phyloP scores from a whole-genome alignment of 2,113 vertebrate genomes.

The Apeltes quadracus region DNA sequence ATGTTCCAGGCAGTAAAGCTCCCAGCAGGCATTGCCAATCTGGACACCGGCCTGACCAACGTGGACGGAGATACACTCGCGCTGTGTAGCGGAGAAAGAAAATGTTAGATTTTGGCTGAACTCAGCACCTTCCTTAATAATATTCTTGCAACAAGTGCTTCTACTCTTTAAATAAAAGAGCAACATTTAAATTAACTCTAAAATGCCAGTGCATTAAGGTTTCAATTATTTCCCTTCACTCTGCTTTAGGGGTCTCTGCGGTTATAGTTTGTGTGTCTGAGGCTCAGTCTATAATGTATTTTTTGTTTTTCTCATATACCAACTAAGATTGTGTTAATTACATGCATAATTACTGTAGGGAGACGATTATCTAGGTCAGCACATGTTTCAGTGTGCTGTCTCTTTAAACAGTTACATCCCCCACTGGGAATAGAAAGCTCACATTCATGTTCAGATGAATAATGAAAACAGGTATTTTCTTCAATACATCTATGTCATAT shows the following conservation, averaged over 20 bases:
- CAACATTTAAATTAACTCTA: background rate
- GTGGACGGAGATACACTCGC: constrained; percentile 79
- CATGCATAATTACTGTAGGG: constrained; percentile 45
- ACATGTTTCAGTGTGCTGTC: constrained; percentile 41
- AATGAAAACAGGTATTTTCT: background rate
- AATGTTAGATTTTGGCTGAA: background rate
- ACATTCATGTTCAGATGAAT: background rate
- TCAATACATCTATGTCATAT: background rate
- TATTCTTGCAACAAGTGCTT: background rate
- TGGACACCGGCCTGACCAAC: constrained; percentile 80
- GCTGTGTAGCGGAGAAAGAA: constrained; percentile 42
- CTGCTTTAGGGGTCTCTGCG: background rate
- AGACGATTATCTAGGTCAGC: constrained; percentile 67
- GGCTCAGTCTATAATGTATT: background rate
- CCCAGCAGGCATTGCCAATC: constrained; percentile 80
- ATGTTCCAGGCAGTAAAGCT: constrained; percentile 78
- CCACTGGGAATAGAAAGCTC: background rate
- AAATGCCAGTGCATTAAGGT: background rate
- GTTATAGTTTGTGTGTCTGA: background rate
- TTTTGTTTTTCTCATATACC: constrained; percentile 27
- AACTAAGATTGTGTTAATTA: constrained; percentile 34
- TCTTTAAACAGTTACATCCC: constrained; percentile 32
- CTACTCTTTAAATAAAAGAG: background rate
- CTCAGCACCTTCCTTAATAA: background rate
- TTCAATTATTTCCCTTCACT: background rate